A percentile compares a stretch with the other conserved stretches of the same genome.
phyloP scores from a whole-genome alignment of 1,140 invertebrate genomes.

The Panulirus ornatus region DNA sequence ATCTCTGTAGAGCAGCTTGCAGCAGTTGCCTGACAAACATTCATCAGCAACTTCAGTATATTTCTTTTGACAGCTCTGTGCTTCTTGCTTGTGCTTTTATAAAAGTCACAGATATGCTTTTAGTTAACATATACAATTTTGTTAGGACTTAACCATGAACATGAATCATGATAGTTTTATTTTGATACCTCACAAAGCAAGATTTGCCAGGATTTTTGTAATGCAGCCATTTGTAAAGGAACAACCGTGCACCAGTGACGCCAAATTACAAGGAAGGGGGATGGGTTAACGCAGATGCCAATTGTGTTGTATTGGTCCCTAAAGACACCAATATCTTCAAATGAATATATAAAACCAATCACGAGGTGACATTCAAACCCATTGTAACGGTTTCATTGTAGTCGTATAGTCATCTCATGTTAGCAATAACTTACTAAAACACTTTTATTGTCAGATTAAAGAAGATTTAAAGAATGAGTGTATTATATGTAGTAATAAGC shows the following conservation, averaged over 20 bases:
- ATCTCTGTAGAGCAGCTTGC: constrained; percentile 29
- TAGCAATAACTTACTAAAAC: constrained; percentile 8
- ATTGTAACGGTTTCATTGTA: background rate
- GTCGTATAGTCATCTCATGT: background rate
- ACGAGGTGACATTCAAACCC: background rate
- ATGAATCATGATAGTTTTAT: constrained; percentile 71
- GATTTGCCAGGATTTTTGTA: constrained; percentile 68
- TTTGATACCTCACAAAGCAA: constrained; percentile 72
- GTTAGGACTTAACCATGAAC: constrained; percentile 59
- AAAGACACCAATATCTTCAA: background rate
- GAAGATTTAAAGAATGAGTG: background rate
- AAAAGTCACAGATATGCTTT: constrained; percentile 35
- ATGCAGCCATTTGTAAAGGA: constrained; percentile 65
- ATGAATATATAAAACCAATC: background rate
- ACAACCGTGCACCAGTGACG: constrained; percentile 37
- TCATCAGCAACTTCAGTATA: constrained; percentile 15
- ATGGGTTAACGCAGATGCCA: background rate
- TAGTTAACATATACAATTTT: constrained; percentile 58
- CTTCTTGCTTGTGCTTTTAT: constrained; percentile 60
- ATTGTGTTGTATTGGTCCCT: background rate
- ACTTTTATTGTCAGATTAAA: background rate
- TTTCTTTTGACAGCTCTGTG: constrained; percentile 49
- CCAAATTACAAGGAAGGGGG: constrained; percentile 19
- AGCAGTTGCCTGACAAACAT: constrained; percentile 44
- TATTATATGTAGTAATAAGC: background rate